A percentile compares a stretch with the other conserved stretches of the same genome.
phyloP scores from a whole-genome alignment of 2,888 invertebrate species.

The Nineta flava region DNA sequence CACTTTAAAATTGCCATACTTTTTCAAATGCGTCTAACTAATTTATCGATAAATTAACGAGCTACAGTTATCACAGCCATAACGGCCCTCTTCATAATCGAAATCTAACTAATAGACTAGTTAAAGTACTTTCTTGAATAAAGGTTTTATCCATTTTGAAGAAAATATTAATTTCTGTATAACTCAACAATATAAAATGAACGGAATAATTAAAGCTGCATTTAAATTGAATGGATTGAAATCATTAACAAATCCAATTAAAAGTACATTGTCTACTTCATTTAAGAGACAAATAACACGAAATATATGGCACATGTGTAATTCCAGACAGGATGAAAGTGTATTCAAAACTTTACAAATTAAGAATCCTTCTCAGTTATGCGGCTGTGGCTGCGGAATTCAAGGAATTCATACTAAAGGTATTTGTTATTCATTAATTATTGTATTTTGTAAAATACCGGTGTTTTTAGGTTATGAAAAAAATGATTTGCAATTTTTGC shows the following conservation, averaged over 20 bases:
- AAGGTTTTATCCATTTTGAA: no score
- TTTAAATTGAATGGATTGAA: slow-evolving; percentile 28
- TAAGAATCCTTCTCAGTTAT: slow-evolving; percentile 42
- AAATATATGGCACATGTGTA: slow-evolving; percentile 58
- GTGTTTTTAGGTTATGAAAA: slow-evolving; percentile 47
- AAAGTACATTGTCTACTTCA: slow-evolving; percentile 19
- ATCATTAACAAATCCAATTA: slow-evolving; percentile 20
- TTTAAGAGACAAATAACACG: slow-evolving; percentile 48
- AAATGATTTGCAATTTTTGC: slow-evolving; percentile 74
- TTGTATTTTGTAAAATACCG: background rate
- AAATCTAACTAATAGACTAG: no score
- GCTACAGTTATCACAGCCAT: background rate
- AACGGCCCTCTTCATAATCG: background rate
- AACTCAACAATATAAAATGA: slow-evolving; percentile 35
- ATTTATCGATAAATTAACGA: no score
- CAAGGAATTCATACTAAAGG: slow-evolving; percentile 55
- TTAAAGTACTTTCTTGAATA: no score
- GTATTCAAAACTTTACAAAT: slow-evolving; percentile 21
- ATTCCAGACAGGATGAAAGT: slow-evolving; percentile 22
- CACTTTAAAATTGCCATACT: no score
- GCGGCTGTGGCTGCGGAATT: slow-evolving; percentile 51
- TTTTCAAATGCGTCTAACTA: no score
- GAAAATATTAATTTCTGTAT: background rate
- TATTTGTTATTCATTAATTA: slow-evolving; percentile 20
- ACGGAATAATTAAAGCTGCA: slow-evolving; percentile 46